Base-by-base conservation (phyloP, 2,888 invertebrate genomes). In the Platypus cylindrus region DNA sequence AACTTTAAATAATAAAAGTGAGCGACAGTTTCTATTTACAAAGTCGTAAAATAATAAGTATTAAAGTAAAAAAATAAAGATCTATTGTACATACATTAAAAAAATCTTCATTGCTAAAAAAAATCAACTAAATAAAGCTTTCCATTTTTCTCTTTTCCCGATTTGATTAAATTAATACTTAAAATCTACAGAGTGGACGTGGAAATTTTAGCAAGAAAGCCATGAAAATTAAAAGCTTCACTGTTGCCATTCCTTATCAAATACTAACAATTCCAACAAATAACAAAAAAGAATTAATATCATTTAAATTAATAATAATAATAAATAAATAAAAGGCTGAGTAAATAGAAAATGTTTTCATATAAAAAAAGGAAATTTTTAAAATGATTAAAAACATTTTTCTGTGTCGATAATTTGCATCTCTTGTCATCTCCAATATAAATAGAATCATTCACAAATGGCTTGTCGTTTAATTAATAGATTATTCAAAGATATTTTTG, bases 221-320 rank as follows among this genome's bases (percentile, higher is more conserved):
- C 17, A 14, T 17, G 9, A 16, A 16, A 5, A n/a, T n/a, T n/a
- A n/a, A 24, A 24, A 11, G 24, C 24, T 18, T 27, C 26, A 22
- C 29, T 22, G 9, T 25, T 25, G 12, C 26, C 26, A 17, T 23
- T 30, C 30, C 25, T 30, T 29, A 29, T 28, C 28, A 28, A 41
- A 36, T 38, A 38, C 38, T 36, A 41, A 41, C 41, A 38, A 41
- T 30, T 31, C 38, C 41, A 41, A 41, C 41, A 41, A 54, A 54
- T 55, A 56, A 56, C 45, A 56, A 51, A 54, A 51, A 48, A 50
- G n/a, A n/a, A n/a, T n/a, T n/a, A n/a, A n/a, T n/a, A n/a, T n/a
- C n/a, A n/a, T 46, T 47, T 48, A 49, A 48, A 53, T 52, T 52
- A 53, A 55, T n/a, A n/a, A n/a, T n/a, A 60, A 55, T 59, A 59